These are phyloP conservation scores for Ophion slaviceki DNA, from an alignment of 2,888 invertebrate genomes.

Conservation along the genomic window DNA sequence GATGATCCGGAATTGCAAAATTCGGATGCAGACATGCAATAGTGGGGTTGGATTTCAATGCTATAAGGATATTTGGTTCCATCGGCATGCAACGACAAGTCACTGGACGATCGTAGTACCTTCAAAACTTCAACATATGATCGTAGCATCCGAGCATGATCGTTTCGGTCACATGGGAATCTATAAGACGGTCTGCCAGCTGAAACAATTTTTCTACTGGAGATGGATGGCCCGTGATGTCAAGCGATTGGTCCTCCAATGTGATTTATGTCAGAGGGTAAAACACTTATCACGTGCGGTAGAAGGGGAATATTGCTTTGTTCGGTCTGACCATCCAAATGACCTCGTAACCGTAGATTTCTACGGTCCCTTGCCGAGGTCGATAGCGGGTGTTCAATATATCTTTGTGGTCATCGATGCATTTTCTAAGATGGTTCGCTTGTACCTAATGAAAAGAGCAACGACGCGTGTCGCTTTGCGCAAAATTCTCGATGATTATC, in stretches of 20 bases:
- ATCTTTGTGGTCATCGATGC: slow-evolving; percentile 52
- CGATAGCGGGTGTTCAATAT: slow-evolving; percentile 35
- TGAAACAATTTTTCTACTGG: slow-evolving; percentile 40
- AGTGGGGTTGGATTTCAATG: not conserved
- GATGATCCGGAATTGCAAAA: slow-evolving; percentile 3
- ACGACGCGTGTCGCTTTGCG: slow-evolving; percentile 8
- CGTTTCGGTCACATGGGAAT: slow-evolving; percentile 38
- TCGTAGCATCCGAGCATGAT: slow-evolving; percentile 35
- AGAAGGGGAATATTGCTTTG: slow-evolving; percentile 46
- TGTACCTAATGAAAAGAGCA: slow-evolving; percentile 34
- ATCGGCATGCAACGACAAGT: not conserved
- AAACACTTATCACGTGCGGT: slow-evolving; percentile 28
- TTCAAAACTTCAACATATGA: not conserved
- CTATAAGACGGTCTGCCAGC: slow-evolving; percentile 24
- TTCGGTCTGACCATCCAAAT: slow-evolving; percentile 27
- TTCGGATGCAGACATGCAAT: not conserved
- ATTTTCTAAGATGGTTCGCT: too few relatives aligned
- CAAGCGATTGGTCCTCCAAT: slow-evolving; percentile 26
- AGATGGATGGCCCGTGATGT: slow-evolving; percentile 25
- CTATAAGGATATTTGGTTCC: slow-evolving; percentile 31
- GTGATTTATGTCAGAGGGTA: slow-evolving; percentile 50
- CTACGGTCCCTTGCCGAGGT: slow-evolving; percentile 41
- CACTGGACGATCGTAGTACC: slow-evolving; percentile 24
- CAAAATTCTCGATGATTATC: slow-evolving; percentile 31
- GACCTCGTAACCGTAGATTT: slow-evolving; percentile 42